phyloP scores from a whole-genome alignment of 2,888 invertebrate genomes.

The Hirudinaria manillensis region DNA sequence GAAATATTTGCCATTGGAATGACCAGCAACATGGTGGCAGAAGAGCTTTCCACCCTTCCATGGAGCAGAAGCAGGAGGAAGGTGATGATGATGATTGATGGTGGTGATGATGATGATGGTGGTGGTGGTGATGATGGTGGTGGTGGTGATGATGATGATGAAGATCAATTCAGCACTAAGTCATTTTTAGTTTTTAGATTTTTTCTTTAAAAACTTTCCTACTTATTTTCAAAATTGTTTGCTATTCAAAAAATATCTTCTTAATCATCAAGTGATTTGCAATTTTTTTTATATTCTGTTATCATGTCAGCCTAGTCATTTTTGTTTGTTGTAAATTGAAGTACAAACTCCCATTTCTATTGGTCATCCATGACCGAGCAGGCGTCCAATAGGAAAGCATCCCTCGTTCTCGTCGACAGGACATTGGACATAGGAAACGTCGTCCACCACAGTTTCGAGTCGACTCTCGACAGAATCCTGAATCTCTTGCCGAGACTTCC shows the following conservation, averaged over 20 bases:
- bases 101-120: not conserved
- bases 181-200: no score
- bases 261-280: not conserved
- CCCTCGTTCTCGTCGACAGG: slow-evolving; percentile 60
- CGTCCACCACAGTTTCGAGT: slow-evolving; percentile 62
- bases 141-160: not conserved
- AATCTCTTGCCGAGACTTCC: slow-evolving; percentile 59
- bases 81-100: slow-evolving; percentile 49
- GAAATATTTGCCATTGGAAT: slow-evolving; percentile 65
- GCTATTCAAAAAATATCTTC: no score
- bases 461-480: slow-evolving; percentile 62
- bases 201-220: no score
- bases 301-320: no score
- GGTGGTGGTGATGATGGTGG: not conserved
- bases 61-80: slow-evolving; percentile 60
- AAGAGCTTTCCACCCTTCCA: slow-evolving; percentile 61
- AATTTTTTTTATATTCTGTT: not conserved
- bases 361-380: not conserved
- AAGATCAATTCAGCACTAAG: not conserved
- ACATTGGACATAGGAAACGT: slow-evolving; percentile 64
- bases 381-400: slow-evolving; percentile 44
- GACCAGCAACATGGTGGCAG: slow-evolving; percentile 62
- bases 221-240: no score
- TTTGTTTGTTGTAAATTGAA: no score
- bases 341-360: no score